Evolutionary conservation across 1,140 invertebrate genomes (phyloP), one percentile per base, ranked within the genome.

Genomic region (Drosophila guanche): DNA sequence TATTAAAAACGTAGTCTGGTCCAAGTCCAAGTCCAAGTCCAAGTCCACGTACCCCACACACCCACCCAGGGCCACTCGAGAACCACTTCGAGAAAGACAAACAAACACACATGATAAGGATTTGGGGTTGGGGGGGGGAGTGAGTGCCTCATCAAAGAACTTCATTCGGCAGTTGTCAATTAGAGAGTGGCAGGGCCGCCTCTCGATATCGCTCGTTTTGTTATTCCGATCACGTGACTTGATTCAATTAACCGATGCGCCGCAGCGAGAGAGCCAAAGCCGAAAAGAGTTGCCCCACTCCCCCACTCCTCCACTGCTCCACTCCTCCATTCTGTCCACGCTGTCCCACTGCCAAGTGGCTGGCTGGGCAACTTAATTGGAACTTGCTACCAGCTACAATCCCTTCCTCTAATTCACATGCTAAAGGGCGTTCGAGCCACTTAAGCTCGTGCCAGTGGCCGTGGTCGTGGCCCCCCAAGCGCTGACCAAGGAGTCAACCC

Each of bases 211-310:
- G 71, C 6, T 47, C 27, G 43, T 61, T 86, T 77, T 83, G 71
- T 75, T 84, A 90, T 90, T 84, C 89, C 90, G 81, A 90, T 90
- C 89, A 90, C 89, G 89, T 90, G 89, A 90, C 89, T 90, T 78
- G 60, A 90, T 90, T 90, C 89, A 90, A 90, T 90, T 90, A 90
- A 90, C 75, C 79, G 80, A 81, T 79, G 83, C 74, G 65, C 71
- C 61, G 56, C 65, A 42, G 60, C 47, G 27, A 47, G 27, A 47
- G 29, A 54, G 59, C 23, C 50, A 42, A 55, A 68, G 51, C 58
- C 61, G 25, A 69, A 77, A 72, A 65, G 72, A 75, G 72, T 75
- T 75, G 72, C 56, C 63, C 62, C 33, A 10, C 62, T 43, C 43
- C 63, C 29, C 3, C 27, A 29, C 3, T 29, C 5, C 29, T 7